Conservation (phyloP, 1,140 invertebrate species). For the Pogonognathellus flavescens region DNA sequence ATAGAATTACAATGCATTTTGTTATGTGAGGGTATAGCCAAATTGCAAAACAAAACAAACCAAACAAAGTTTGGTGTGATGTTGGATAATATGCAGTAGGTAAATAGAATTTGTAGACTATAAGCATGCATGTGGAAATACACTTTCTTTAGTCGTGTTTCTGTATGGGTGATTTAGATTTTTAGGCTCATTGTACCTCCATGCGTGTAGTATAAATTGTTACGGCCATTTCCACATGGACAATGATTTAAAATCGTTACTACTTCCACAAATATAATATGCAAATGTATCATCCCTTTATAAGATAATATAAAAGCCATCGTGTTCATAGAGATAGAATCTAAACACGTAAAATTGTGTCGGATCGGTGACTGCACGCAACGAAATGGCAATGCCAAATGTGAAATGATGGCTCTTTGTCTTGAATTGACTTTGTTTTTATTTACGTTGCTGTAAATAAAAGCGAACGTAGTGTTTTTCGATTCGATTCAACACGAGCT, state of each 20-base stretch:
- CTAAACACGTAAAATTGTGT: constrained; percentile 24
- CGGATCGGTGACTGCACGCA: constrained; percentile 53
- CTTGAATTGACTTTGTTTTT: background rate
- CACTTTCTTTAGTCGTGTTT: too few species aligned
- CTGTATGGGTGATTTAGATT: too few species aligned
- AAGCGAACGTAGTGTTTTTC: background rate
- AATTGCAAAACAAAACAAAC: too few species aligned
- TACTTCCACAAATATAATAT: background rate
- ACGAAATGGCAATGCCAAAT: constrained; percentile 17
- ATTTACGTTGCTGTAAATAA: background rate
- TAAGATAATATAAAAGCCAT: background rate
- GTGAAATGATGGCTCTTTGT: constrained; percentile 46
- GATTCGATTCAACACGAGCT: background rate
- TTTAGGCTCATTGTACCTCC: too few species aligned
- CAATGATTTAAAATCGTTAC: background rate
- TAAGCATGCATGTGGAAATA: too few species aligned
- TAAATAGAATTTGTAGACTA: too few species aligned
- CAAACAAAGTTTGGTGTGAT: too few species aligned
- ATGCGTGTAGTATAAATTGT: background rate
- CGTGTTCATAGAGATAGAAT: background rate
- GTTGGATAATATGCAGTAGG: too few species aligned
- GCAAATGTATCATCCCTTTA: background rate
- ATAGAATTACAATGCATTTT: too few species aligned
- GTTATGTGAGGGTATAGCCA: too few species aligned
- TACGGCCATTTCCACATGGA: background rate